Conservation (phyloP, 2,888 invertebrate genomes). For the Parnassius orleans region DNA sequence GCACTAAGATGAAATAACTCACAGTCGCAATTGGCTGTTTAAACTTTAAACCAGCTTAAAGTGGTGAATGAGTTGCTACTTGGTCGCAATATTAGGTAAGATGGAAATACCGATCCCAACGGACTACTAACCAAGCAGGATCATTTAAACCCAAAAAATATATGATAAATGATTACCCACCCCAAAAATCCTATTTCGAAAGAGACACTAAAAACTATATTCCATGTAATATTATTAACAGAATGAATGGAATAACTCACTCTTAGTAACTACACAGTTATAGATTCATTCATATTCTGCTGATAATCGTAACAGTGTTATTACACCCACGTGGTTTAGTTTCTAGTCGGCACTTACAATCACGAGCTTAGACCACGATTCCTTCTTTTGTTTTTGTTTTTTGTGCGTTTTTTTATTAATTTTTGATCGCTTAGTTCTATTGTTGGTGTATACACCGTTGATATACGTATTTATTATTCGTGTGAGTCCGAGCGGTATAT, state of each 20-base stretch:
- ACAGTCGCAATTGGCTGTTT: too few species aligned
- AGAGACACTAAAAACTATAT: background rate
- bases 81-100: too few species aligned
- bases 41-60: too few species aligned
- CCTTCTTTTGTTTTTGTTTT: conserved; percentile 8
- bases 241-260: conserved; percentile 6
- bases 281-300: conserved; percentile 36
- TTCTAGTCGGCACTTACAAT: conserved; percentile 20
- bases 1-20: too few species aligned
- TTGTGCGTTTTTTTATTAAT: conserved; percentile 3
- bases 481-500: too few species aligned
- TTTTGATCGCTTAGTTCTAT: conserved; percentile 7
- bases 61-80: too few species aligned
- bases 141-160: too few species aligned
- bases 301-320: conserved; percentile 38
- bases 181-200: too few species aligned
- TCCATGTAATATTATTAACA: background rate
- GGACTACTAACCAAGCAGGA: too few species aligned
- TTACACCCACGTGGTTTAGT: conserved; percentile 36
- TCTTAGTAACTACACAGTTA: conserved; percentile 26
- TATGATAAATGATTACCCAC: too few species aligned
- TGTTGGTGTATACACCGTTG: conserved; percentile 4
- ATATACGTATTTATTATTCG: too few species aligned
- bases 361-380: conserved; percentile 12
- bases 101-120: too few species aligned